Evolutionary conservation across 2,888 invertebrate species (phyloP).

Genomic region (Argyresthia goedartella): DNA sequence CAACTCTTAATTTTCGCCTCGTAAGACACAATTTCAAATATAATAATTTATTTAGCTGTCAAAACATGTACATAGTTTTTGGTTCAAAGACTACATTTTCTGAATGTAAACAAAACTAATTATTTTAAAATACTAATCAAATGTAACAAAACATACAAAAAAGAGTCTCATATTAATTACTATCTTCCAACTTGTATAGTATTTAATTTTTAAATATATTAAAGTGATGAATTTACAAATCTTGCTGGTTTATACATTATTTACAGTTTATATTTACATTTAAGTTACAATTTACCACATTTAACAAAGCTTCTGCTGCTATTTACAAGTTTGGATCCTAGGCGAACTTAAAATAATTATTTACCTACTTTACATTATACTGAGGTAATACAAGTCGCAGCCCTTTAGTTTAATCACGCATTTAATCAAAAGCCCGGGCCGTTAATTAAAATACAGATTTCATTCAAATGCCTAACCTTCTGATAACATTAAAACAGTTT

Average conservation of each 20-base stretch:
- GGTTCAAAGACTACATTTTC: slow-evolving; percentile 25
- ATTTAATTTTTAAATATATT: slow-evolving; percentile 22
- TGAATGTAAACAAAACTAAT: background rate
- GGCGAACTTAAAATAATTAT: slow-evolving; percentile 1
- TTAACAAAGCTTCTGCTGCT: slow-evolving; percentile 6
- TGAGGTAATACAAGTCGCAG: background rate
- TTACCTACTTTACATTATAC: background rate
- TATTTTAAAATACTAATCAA: slow-evolving; percentile 19
- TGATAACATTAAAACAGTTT: too few relatives aligned
- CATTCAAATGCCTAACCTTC: too few relatives aligned
- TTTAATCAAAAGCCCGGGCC: too few relatives aligned
- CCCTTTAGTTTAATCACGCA: too few relatives aligned
- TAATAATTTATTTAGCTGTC: background rate
- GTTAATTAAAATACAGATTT: too few relatives aligned
- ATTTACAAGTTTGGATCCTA: slow-evolving; percentile 1
- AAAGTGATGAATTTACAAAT: slow-evolving; percentile 43
- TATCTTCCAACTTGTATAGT: slow-evolving; percentile 20
- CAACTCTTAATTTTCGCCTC: too few relatives aligned
- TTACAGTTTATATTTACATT: slow-evolving; percentile 38
- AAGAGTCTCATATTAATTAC: slow-evolving; percentile 26
- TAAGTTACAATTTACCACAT: slow-evolving; percentile 9
- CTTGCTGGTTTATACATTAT: slow-evolving; percentile 32
- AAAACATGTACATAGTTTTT: slow-evolving; percentile 9
- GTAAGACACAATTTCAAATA: too few relatives aligned
- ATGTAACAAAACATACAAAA: slow-evolving; percentile 30